Evolutionary conservation across 2,888 invertebrate genomes (phyloP), one percentile per base, ranked within the genome.

Genomic region (Neoitamus cyanurus): DNA sequence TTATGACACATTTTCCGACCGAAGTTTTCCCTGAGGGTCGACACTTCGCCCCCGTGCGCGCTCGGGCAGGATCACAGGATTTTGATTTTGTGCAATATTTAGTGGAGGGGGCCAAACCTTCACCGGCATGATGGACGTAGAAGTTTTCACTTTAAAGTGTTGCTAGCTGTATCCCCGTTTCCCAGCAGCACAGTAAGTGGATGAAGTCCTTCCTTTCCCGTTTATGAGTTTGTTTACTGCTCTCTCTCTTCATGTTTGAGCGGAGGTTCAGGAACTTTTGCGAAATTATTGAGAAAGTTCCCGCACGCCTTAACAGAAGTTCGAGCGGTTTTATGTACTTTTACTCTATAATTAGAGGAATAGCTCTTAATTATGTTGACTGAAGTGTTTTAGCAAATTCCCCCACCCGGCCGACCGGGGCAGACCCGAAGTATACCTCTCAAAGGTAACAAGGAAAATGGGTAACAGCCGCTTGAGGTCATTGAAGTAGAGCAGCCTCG

Each of bases 321-420:
- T 58, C 20, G 58, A 58, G 58, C 58, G 58, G 58, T 58, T 58
- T 58, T 70, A 70, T 70, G 34, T 34, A 70, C 70, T 70, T 70
- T 70, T 70, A 70, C 70, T 70, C 70, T 70, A 70, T 70, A 70
- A 70, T 70, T 70, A 70, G 70, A 70, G 34, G 70, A 70, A 34
- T 34, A 70, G 70, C 34, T 70, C 70, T 70, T 70, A 70, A 70
- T 70, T 70, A 70, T 70, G 70, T 70, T 70, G 70, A 70, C 70
- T 34, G 34, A 70, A 70, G 70, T 70, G 70, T 70, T 70, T 70
- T 70, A 31, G 30, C 70, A 70, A 70, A 70, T 58, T 58, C n/a
- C n/a, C 11, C 9, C 20, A 15, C 58, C 25, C 20, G 2, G 58
- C 15, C 9, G 58, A 25, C 9, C 15, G 25, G 20, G n/a, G 11